phyloP scores from a whole-genome alignment of 2,888 invertebrate species.

The Cantharis nigra region DNA sequence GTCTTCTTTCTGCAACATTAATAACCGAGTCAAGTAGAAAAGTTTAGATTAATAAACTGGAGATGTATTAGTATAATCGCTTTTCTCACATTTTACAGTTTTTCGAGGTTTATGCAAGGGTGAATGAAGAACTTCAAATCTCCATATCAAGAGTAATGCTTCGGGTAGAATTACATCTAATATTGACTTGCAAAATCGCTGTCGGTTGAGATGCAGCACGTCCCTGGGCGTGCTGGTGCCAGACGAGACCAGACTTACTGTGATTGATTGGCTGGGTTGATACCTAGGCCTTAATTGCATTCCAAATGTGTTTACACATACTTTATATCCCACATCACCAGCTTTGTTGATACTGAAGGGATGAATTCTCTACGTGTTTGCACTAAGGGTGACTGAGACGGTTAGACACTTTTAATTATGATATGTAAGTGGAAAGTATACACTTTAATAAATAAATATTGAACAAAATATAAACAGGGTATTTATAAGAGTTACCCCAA shows the following conservation, averaged over 20 bases:
- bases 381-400: conserved; percentile 44
- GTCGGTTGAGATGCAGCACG: conserved; percentile 49
- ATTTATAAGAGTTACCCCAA: conserved; percentile 11
- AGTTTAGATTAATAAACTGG: not conserved
- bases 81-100: not conserved
- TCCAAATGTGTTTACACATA: conserved; percentile 55
- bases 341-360: conserved; percentile 38
- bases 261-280: conserved; percentile 55
- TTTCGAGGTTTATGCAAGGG: not conserved
- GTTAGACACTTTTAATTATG: conserved; percentile 49
- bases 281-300: conserved; percentile 55
- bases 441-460: conserved; percentile 26
- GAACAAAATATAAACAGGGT: not conserved
- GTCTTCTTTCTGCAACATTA: not conserved
- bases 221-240: conserved; percentile 53
- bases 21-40: not conserved
- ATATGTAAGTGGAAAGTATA: conserved; percentile 46
- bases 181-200: conserved; percentile 56
- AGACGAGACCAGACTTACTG: conserved; percentile 53
- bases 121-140: conserved; percentile 7
- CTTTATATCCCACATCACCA: conserved; percentile 48
- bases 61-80: not conserved
- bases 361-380: conserved; percentile 41
- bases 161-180: conserved; percentile 50
- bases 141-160: conserved; percentile 31